Evolutionary conservation across 2,888 invertebrate species (phyloP), one percentile per base, ranked within the genome.

Genomic region (Leptinotarsa haldemani): DNA sequence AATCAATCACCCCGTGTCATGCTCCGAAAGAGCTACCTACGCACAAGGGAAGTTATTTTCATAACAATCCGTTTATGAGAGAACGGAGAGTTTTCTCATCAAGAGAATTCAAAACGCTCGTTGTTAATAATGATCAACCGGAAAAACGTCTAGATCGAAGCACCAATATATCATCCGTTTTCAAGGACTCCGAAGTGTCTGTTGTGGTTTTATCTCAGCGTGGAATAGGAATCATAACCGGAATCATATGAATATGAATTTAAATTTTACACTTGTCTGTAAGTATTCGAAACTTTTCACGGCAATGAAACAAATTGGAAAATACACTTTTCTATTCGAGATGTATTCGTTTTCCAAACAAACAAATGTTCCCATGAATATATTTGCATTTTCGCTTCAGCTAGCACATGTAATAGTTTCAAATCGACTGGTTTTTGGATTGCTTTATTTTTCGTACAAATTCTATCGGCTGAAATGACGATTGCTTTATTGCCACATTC

Each of bases 281-380:
- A n/a, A 66, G 25, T 52, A 18, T 30, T 68, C 18, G 53, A 46
- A 68, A 40, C 48, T 56, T 68, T 52, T 40, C 50, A 68, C 25
- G 65, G 40, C 22, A 65, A 16, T 65, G 52, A 56, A 58, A 68
- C 56, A 30, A 68, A 68, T 68, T 56, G 68, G 22, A 68, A 53
- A 68, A 68, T 68, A 7, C 56, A 53, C 68, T 52, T 22, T 22
- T 61, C 20, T 25, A 70, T 76, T 74, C 74, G 69, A 71, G 76
- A 74, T 74, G 77, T 74, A 74, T 77, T 79, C 81, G 76, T 79
- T 77, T 79, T 78, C 69, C 66, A 15, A 70, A 48, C 68, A 65
- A 71, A 75, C 71, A 75, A 77, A 77, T 74, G 73, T 77, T 75
- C 65, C 50, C 70, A 76, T 76, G 71, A 73, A 78, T 74, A 75